A percentile compares a stretch with the other conserved stretches of the same genome.
phyloP scores from a whole-genome alignment of 2,888 invertebrate species.

The Oasisia sp. region DNA sequence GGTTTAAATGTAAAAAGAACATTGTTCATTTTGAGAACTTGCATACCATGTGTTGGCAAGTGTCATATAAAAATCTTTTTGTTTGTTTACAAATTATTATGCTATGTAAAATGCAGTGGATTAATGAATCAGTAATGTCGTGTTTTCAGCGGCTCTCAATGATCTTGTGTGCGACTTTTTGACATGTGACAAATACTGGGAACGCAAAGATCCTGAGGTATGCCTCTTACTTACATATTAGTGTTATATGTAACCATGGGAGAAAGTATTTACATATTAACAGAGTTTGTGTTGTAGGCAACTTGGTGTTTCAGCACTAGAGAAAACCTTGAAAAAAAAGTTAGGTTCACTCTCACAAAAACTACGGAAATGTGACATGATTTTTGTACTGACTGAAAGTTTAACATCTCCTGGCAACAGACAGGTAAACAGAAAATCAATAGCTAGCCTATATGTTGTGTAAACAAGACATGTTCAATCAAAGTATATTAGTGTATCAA shows the following conservation, averaged over 20 bases:
- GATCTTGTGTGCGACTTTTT: neutral
- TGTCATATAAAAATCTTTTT: neutral
- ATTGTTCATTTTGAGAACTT: neutral
- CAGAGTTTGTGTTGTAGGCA: neutral
- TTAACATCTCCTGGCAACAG: no score
- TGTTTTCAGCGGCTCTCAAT: neutral
- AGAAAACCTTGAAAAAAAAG: neutral
- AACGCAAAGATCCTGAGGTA: neutral
- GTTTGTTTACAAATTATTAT: neutral
- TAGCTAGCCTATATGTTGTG: no score
- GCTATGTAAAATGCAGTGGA: neutral
- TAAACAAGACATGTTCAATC: no score
- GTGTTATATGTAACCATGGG: neutral
- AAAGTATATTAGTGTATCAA: no score
- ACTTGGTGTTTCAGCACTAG: neutral
- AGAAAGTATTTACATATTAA: neutral
- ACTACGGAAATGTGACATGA: neutral
- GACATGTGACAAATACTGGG: neutral
- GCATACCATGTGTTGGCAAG: neutral
- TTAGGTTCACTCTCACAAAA: no score
- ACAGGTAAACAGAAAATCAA: no score
- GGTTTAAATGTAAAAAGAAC: neutral
- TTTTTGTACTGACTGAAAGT: no score
- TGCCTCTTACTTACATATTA: neutral
- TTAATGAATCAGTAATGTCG: neutral